These are phyloP conservation scores for Glaucidium brasilianum DNA, from an alignment of 2,113 vertebrate genomes.

Conservation along the genomic window DNA sequence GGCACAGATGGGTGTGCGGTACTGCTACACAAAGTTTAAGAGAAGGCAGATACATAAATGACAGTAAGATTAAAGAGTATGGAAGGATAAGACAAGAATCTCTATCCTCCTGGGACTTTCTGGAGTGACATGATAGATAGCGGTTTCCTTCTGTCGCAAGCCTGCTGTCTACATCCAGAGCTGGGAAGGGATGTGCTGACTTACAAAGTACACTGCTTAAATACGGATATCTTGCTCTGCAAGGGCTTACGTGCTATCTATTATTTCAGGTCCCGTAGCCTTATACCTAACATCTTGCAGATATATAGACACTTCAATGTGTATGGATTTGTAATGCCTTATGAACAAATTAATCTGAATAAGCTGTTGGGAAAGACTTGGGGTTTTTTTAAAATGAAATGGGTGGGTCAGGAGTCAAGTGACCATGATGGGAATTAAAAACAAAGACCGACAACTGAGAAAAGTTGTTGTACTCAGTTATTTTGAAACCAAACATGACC, in stretches of 20 bases:
- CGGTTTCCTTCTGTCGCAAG: slow-evolving; percentile 18
- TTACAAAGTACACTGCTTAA: not conserved
- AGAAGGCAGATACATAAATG: slow-evolving; percentile 58
- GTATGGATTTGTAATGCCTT: not conserved
- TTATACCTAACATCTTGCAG: not conserved
- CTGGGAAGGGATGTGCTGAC: not conserved
- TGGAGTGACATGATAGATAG: slow-evolving; percentile 54
- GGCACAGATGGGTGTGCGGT: slow-evolving; percentile 61
- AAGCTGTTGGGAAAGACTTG: not conserved
- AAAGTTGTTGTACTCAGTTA: not conserved
- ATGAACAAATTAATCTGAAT: not conserved
- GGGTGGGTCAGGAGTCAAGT: not conserved
- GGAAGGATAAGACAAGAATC: slow-evolving; percentile 39
- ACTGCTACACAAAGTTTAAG: slow-evolving; percentile 63
- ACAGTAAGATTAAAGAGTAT: slow-evolving; percentile 50
- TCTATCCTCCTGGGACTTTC: slow-evolving; percentile 32
- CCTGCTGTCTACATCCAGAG: not conserved
- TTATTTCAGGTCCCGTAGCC: not conserved
- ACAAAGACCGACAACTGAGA: not conserved
- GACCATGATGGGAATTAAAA: not conserved
- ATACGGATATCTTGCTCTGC: not conserved
- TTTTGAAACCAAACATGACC: not conserved
- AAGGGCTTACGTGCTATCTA: not conserved
- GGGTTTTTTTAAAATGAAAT: not conserved
- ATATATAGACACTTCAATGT: not conserved